Evolutionary conservation across 2,113 vertebrate genomes (phyloP).

Genomic region (Ibidorhyncha struthersii): DNA sequence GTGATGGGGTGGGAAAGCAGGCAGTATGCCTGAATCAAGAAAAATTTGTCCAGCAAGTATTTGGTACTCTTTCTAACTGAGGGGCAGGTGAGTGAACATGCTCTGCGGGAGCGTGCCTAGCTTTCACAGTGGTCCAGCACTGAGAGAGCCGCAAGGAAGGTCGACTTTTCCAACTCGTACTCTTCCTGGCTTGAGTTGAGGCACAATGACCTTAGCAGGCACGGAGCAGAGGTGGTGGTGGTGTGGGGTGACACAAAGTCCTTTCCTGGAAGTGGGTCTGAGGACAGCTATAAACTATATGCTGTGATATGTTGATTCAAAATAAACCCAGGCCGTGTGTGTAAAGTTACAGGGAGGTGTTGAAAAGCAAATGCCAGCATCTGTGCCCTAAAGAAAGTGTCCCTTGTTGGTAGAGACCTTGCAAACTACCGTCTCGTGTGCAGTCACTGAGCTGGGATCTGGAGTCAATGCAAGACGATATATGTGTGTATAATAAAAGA

Average conservation of each 20-base stretch:
- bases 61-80: not conserved
- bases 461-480: not conserved
- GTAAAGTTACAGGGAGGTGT: slow-evolving; percentile 57
- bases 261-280: slow-evolving; percentile 65
- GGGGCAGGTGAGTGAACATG: not conserved
- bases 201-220: not conserved
- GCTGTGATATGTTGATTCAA: slow-evolving; percentile 44
- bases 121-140: not conserved
- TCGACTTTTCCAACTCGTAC: rapidly evolving
- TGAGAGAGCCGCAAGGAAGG: not conserved
- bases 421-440: not conserved
- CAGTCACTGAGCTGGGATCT: not conserved
- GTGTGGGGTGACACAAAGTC: not conserved
- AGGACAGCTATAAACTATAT: slow-evolving; percentile 53
- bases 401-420: not conserved
- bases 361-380: slow-evolving; percentile 69
- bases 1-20: not conserved
- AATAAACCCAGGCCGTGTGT: slow-evolving; percentile 60
- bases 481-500: not conserved
- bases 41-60: not conserved
- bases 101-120: not conserved
- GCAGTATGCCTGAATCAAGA: not conserved
- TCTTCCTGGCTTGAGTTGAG: not conserved
- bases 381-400: slow-evolving; percentile 50
- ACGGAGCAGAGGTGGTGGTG: not conserved